Evolutionary conservation across 2,797 vertebrate species (phyloP), one percentile per base, ranked within the genome.

Genomic region (Eupleurogrammus muticus): DNA sequence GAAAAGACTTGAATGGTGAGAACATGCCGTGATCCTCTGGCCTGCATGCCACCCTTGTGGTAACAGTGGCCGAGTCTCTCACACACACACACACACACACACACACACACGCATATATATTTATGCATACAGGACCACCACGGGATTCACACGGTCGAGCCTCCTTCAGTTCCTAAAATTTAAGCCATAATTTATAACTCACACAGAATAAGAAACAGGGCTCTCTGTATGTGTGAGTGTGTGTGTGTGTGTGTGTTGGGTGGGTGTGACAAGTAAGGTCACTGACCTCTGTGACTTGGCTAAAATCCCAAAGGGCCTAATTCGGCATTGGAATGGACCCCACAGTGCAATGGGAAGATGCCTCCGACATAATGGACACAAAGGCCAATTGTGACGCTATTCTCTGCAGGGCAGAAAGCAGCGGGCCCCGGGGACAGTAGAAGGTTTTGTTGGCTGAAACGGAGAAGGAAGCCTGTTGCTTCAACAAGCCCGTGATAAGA

Each of bases 291-390:
- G 89, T 93, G 92, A 94, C 92, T 93, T 89, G 90, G 90, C 90
- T 89, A 90, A 94, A 94, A 94, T 94, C 93, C 94, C 94, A 89
- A 90, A 74, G 90, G 94, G 93, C 87, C 92, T 90, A 92, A 91
- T 94, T 94, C 92, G 88, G 84, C 83, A 19, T 66, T 87, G 90
- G 92, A 93, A 93, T 87, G 89, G 92, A 94, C 93, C 92, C 91
- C 93, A 93, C 93, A 93, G 89, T 47, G 92, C 91, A 93, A 91
- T 90, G 93, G 92, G 92, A 94, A 94, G 92, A 95, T 92, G 92
- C 90, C 86, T 88, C 84, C 76, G 82, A 92, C 93, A 93, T 90
- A 94, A 94, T 92, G 90, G 92, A 88, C 83, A 94, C 94, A 94
- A 95, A 93, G 85, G 83, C 72, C 90, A 92, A 94, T 94, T 94